These are phyloP conservation scores for Podarcis muralis DNA, from an alignment of 2,113 vertebrate genomes.

Conservation along the genomic window DNA sequence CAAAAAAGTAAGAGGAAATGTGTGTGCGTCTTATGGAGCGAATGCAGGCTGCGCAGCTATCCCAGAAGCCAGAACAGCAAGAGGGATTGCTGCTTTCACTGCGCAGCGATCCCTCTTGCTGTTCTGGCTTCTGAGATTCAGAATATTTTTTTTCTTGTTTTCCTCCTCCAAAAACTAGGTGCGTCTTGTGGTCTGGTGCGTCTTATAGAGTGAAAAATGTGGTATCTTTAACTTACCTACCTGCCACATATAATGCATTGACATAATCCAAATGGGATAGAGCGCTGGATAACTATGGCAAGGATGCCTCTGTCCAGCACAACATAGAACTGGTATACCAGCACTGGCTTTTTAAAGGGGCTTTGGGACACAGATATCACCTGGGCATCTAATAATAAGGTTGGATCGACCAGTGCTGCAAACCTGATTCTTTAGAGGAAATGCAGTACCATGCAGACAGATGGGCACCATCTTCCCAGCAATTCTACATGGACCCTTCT, in stretches of 20 bases:
- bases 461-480: not conserved
- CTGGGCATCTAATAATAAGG: not conserved
- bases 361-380: not conserved
- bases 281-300: not conserved
- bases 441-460: too few species aligned
- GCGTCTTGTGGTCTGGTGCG: too few species aligned
- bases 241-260: not conserved
- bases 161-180: too few species aligned
- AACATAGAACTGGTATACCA: not conserved
- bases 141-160: too few species aligned
- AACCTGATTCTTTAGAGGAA: not conserved
- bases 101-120: too few species aligned
- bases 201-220: too few species aligned
- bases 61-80: too few species aligned
- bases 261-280: not conserved
- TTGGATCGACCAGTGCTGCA: not conserved
- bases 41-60: too few species aligned
- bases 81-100: too few species aligned
- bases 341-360: not conserved
- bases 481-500: not conserved
- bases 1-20: too few species aligned
- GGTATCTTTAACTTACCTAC: not conserved
- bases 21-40: too few species aligned
- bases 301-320: not conserved
- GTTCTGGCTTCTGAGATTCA: too few species aligned